A percentile compares a stretch with the other conserved stretches of the same genome.
These are phyloP conservation scores for Ennomos fuscantarius DNA, from an alignment of 2,888 invertebrate species.

Conservation along the genomic window DNA sequence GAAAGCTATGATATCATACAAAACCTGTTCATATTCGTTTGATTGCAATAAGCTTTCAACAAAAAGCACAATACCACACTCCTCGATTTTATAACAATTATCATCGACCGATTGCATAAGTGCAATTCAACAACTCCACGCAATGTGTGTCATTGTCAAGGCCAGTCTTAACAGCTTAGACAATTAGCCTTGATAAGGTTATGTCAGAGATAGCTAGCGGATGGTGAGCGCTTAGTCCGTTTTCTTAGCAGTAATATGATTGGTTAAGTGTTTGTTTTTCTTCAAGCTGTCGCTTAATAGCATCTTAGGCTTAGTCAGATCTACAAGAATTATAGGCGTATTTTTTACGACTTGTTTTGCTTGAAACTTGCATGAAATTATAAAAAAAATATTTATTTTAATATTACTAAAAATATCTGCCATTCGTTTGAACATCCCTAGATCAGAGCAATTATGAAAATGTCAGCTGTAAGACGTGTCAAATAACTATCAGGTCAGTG, in stretches of 20 bases:
- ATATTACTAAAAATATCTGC: too few species aligned
- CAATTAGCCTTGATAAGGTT: conserved; percentile 39
- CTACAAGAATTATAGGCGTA: too few species aligned
- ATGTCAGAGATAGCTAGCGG: conserved; percentile 29
- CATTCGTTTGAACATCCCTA: too few species aligned
- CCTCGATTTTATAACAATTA: background rate
- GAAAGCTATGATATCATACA: background rate
- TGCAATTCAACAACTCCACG: conserved; percentile 14
- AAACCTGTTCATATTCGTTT: background rate
- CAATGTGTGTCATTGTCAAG: conserved; percentile 52
- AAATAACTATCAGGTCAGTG: too few species aligned
- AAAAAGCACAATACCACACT: too few species aligned
- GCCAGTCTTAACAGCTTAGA: conserved; percentile 44
- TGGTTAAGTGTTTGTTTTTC: conserved; percentile 6
- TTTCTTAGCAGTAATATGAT: background rate
- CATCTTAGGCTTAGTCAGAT: background rate
- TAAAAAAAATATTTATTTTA: too few species aligned
- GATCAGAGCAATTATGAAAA: too few species aligned
- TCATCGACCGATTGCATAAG: conserved; percentile 3
- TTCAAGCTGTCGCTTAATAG: background rate
- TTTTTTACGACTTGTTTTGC: too few species aligned
- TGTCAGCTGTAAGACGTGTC: too few species aligned
- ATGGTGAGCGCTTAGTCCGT: conserved; percentile 4
- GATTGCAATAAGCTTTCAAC: too few species aligned
- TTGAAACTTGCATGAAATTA: too few species aligned